Evolutionary conservation across 2,797 vertebrate genomes (phyloP).

Genomic region (Hypotaenidia philippensis): DNA sequence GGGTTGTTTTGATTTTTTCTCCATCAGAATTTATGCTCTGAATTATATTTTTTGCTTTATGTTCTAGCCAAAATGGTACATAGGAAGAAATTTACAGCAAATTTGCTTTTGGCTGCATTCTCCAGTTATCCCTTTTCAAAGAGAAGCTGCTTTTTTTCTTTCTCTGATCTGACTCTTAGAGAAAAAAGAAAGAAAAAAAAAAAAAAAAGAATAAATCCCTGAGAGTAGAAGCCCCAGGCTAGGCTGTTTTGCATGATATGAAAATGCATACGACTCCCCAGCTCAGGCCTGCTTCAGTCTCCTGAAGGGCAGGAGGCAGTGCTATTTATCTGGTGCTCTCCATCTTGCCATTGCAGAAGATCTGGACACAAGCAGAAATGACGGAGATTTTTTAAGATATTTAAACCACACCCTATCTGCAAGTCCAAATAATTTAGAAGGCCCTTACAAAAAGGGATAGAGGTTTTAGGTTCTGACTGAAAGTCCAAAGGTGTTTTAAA

Average conservation of each 20-base stretch:
- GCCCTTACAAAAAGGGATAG: not conserved
- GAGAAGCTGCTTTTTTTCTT: not conserved
- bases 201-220: too few relatives aligned
- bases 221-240: not conserved
- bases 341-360: not conserved
- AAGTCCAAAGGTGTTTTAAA: not conserved
- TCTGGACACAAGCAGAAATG: not conserved
- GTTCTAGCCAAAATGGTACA: not conserved
- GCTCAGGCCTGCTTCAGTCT: not conserved
- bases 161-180: not conserved
- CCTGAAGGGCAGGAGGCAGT: not conserved
- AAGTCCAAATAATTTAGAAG: not conserved
- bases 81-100: not conserved
- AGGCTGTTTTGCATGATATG: not conserved
- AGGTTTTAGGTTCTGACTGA: not conserved
- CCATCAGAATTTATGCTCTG: not conserved
- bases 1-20: accelerated
- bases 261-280: not conserved
- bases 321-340: not conserved
- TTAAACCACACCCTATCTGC: not conserved
- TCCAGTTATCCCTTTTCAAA: not conserved
- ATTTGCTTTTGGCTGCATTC: not conserved
- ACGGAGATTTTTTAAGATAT: not conserved
- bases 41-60: not conserved
- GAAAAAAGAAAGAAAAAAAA: not conserved